Percentiles rank a stretch among this genome's conserved stretches.
phyloP scores from a whole-genome alignment of 2,113 vertebrate species.

The Sus scrofa region DNA sequence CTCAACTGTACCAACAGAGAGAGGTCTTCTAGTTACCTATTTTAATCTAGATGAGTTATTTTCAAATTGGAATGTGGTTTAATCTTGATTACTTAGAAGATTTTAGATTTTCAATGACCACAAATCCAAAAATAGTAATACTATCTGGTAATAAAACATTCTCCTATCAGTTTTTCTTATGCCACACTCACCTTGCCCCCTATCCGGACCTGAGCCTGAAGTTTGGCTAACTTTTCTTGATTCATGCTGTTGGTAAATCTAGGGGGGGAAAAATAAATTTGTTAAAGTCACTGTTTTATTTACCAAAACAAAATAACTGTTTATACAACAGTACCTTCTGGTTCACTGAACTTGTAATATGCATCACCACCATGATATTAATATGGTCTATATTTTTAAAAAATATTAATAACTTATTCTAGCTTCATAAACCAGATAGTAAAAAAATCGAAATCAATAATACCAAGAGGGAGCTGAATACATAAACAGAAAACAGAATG shows the following conservation, averaged over 20 bases:
- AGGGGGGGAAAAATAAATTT: slow-evolving; percentile 75
- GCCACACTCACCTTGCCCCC: slow-evolving; percentile 96
- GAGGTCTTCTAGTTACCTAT: slow-evolving; percentile 31
- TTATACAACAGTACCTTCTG: slow-evolving; percentile 72
- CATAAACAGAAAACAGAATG: slow-evolving; percentile 56
- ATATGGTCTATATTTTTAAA: slow-evolving; percentile 52
- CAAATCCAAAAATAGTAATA: slow-evolving; percentile 62
- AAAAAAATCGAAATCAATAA: slow-evolving; percentile 49
- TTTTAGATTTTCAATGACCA: slow-evolving; percentile 64
- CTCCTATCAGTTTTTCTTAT: slow-evolving; percentile 71
- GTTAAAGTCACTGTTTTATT: slow-evolving; percentile 77
- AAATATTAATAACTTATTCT: slow-evolving; percentile 60
- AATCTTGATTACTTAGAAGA: slow-evolving; percentile 56
- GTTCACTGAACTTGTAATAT: slow-evolving; percentile 55
- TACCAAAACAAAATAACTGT: slow-evolving; percentile 69
- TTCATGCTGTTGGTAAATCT: slow-evolving; percentile 92
- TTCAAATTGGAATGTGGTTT: slow-evolving; percentile 74
- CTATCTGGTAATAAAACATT: slow-evolving; percentile 65
- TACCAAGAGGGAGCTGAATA: slow-evolving; percentile 2
- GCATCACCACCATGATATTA: slow-evolving; percentile 31
- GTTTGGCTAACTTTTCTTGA: slow-evolving; percentile 99
- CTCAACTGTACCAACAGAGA: slow-evolving; percentile 32
- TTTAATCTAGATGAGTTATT: slow-evolving; percentile 60
- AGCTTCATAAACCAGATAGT: slow-evolving; percentile 60
- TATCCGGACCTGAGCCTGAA: slow-evolving; percentile 99